Base-by-base conservation (phyloP, 2,113 vertebrate genomes). In the Indicator indicator region DNA sequence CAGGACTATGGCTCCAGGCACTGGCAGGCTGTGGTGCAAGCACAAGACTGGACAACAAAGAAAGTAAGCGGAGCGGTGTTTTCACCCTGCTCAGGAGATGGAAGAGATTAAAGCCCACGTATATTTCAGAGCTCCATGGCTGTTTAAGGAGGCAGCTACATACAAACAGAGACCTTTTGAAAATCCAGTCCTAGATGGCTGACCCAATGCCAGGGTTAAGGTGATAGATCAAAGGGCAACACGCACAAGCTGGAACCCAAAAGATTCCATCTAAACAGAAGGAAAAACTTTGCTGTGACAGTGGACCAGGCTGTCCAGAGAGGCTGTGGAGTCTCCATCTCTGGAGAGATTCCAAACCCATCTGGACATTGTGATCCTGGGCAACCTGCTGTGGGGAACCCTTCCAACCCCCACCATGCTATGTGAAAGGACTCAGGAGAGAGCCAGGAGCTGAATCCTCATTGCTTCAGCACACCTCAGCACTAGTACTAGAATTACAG, bases 41-140 rank as follows among this genome's bases (percentile, higher is more conserved):
- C 32, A 55, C 76, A 90, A 72, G 12, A 11, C 5, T 58, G 16
- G 36, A 32, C 38, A 44, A 21, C 1, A 3, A 79, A 23, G 64
- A 13, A 71, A 56, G 18, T 0, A 0, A 28, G 6, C 21, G 5
- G 32, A 50, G 3, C 16, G 8, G 46, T 54, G 20, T n/a, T 87
- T 62, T 46, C 27, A 32, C 15, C 5, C 11, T 6, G 10, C 30
- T 54, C 4, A 0, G 9, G 28, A 0, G 0, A 20, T 8, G 23
- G 16, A 38, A 48, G 32, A 33, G 32, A 23, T 32, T 24, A 44
- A 69, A 44, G 32, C 5, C 28, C 11, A 30, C 5, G 12, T 20
- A 20, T 30, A 30, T 20, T 54, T 59, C 58, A 38, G 48, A 48
- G 33, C 6, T 63, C 12, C 24, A 18, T 5, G 13, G 4, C 5